Evolutionary conservation across 2,888 invertebrate genomes (phyloP).

Genomic region (Mantis religiosa): DNA sequence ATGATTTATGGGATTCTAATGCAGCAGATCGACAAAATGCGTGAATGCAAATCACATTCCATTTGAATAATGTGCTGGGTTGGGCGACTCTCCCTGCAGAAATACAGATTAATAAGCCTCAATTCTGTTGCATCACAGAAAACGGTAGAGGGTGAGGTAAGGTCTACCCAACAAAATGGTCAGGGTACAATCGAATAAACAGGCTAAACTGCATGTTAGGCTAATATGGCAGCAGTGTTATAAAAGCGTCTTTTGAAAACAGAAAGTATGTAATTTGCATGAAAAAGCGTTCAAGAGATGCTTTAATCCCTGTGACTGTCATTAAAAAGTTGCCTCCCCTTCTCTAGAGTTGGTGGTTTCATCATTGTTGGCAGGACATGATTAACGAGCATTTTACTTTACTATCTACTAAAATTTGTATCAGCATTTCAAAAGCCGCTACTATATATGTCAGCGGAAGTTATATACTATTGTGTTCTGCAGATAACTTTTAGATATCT

Average conservation of each 20-base stretch:
- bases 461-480: too few relatives aligned
- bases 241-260: not conserved
- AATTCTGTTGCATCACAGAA: not conserved
- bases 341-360: too few relatives aligned
- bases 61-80: not conserved
- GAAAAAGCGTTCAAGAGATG: not conserved
- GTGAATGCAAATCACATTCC: not conserved
- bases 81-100: not conserved
- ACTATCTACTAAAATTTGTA: too few relatives aligned
- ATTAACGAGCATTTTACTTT: too few relatives aligned
- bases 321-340: not conserved
- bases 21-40: not conserved
- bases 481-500: too few relatives aligned
- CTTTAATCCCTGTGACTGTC: not conserved
- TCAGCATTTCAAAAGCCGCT: too few relatives aligned
- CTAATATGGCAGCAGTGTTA: not conserved
- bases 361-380: too few relatives aligned
- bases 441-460: too few relatives aligned
- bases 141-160: not conserved
- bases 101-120: not conserved
- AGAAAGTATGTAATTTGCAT: not conserved
- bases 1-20: not conserved
- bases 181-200: not conserved
- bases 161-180: not conserved
- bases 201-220: not conserved